phyloP scores from a whole-genome alignment of 1,140 invertebrate species.

The Formica selysi region DNA sequence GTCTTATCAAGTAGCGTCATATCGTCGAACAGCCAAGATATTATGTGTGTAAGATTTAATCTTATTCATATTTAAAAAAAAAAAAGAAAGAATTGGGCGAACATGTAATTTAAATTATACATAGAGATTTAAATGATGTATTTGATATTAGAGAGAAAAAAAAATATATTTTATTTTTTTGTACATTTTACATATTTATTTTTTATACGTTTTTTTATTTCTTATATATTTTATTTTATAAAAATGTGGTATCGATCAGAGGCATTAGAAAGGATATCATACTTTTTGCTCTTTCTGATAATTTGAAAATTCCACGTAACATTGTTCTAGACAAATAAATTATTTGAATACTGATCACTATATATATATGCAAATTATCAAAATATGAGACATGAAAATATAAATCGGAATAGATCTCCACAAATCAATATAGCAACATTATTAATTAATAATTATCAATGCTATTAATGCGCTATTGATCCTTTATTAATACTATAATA shows the following conservation, averaged over 20 bases:
- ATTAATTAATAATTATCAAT: slow-evolving; percentile 4
- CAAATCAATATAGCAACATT: background rate
- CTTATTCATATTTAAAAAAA: background rate
- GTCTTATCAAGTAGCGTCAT: background rate
- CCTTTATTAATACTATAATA: background rate
- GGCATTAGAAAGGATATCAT: too few species aligned
- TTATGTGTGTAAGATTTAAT: background rate
- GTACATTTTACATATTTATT: slow-evolving; percentile 1
- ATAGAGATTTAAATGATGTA: background rate
- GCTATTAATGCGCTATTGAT: background rate
- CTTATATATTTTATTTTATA: slow-evolving; percentile 37
- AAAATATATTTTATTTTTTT: slow-evolving; percentile 27
- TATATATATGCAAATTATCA: background rate
- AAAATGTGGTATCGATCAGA: background rate
- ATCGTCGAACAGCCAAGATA: background rate
- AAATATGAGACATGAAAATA: background rate
- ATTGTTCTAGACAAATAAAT: too few species aligned
- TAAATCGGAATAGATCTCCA: background rate
- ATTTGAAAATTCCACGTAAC: too few species aligned
- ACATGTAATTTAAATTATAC: slow-evolving; percentile 8
- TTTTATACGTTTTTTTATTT: background rate
- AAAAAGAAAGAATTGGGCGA: background rate
- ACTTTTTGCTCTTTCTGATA: too few species aligned
- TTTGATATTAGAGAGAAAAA: background rate
- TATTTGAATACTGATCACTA: background rate